These are phyloP conservation scores for Lordiphosa andalusiaca DNA, from an alignment of 2,888 invertebrate species.

Conservation along the genomic window DNA sequence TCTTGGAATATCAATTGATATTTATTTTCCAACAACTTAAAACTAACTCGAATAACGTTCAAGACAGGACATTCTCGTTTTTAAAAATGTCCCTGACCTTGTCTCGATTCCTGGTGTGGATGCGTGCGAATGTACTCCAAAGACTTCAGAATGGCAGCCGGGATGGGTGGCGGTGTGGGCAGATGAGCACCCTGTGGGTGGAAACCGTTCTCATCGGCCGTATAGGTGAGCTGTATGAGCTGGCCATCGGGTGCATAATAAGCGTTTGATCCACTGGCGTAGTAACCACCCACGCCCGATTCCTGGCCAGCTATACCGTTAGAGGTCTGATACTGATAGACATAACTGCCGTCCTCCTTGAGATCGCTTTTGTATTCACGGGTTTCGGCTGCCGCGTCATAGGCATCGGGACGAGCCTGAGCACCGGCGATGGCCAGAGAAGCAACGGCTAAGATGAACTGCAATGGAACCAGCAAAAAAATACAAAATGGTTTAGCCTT, in stretches of 20 bases:
- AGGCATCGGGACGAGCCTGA: slow-evolving; percentile 68
- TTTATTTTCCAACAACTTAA: slow-evolving; percentile 35
- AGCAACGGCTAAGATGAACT: slow-evolving; percentile 65
- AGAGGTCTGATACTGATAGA: slow-evolving; percentile 82
- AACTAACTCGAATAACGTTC: slow-evolving; percentile 26
- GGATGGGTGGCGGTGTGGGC: slow-evolving; percentile 79
- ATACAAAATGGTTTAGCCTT: slow-evolving; percentile 23
- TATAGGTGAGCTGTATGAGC: slow-evolving; percentile 80
- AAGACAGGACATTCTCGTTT: slow-evolving; percentile 9
- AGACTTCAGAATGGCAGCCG: slow-evolving; percentile 72
- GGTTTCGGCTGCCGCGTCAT: slow-evolving; percentile 71
- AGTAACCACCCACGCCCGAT: slow-evolving; percentile 82
- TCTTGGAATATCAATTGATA: slow-evolving; percentile 3
- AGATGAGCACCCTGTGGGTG: slow-evolving; percentile 80
- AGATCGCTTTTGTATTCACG: slow-evolving; percentile 79
- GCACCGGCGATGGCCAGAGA: slow-evolving; percentile 48
- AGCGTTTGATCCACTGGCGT: slow-evolving; percentile 82
- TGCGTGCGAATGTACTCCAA: slow-evolving; percentile 78
- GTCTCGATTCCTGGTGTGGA: slow-evolving; percentile 73
- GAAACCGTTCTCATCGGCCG: slow-evolving; percentile 84
- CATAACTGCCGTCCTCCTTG: slow-evolving; percentile 80
- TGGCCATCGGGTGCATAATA: slow-evolving; percentile 83
- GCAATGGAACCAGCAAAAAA: slow-evolving; percentile 33
- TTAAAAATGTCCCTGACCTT: slow-evolving; percentile 43
- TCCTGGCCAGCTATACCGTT: slow-evolving; percentile 84